Conservation (phyloP, 2,797 vertebrate genomes). For the Todus mexicanus region DNA sequence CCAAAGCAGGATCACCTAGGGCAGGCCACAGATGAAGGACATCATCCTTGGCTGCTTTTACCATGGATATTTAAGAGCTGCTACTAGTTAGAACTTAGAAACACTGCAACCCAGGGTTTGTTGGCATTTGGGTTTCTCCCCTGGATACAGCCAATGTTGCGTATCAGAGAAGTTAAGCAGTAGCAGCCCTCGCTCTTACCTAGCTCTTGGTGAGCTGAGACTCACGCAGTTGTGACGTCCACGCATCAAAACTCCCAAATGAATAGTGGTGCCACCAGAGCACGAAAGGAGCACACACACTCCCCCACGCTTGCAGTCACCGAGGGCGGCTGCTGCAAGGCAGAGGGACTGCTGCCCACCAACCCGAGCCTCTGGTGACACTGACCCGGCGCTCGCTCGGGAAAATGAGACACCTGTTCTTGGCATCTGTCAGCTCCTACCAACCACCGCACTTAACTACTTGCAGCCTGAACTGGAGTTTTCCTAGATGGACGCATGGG, state of each 20-base stretch:
- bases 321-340: neutral
- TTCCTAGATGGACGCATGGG: rapidly evolving
- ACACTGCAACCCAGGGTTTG: neutral
- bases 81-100: neutral
- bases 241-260: neutral
- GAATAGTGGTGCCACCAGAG: rapidly evolving
- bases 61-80: neutral
- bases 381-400: neutral
- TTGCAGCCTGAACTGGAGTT: neutral
- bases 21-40: too few relatives aligned
- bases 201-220: neutral
- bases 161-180: neutral
- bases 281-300: neutral
- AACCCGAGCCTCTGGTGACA: neutral
- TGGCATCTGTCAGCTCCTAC: neutral
- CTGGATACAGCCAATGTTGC: neutral
- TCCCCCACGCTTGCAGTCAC: neutral
- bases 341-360: neutral
- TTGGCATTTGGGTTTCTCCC: neutral
- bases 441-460: neutral
- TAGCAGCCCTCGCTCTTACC: neutral
- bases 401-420: neutral
- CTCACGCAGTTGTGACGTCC: neutral
- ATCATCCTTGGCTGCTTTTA: conserved; percentile 5
- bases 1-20: too few relatives aligned